Percentiles rank a stretch among this genome's conserved stretches.
Evolutionary conservation across 2,797 vertebrate species (phyloP).

Genomic region (Caiman crocodilus): DNA sequence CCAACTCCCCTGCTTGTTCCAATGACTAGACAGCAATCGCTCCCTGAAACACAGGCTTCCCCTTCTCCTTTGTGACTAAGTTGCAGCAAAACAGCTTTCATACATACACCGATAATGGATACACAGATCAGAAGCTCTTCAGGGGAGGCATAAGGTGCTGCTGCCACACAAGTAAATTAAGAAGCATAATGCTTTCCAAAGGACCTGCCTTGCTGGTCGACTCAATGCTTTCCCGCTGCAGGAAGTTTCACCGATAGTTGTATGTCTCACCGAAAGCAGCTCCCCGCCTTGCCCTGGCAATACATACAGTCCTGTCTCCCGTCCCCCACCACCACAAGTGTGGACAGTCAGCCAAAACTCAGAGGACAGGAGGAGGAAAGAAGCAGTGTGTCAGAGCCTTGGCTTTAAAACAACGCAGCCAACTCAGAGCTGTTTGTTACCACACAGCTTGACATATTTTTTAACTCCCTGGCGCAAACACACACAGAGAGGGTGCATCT

Average conservation of each 20-base stretch:
- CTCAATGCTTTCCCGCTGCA: background rate
- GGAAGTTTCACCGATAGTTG: background rate
- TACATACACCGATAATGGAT: background rate
- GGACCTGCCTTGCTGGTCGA: background rate
- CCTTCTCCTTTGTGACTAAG: background rate
- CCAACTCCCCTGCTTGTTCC: background rate
- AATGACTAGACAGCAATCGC: background rate
- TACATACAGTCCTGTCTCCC: background rate
- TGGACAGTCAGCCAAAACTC: background rate
- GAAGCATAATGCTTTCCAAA: background rate
- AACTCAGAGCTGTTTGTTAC: background rate
- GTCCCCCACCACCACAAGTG: background rate
- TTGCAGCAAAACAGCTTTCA: background rate
- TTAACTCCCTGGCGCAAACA: background rate
- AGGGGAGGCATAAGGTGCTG: too few species aligned
- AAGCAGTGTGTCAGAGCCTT: background rate
- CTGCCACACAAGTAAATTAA: background rate
- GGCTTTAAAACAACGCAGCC: background rate
- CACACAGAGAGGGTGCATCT: background rate
- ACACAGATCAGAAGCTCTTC: background rate
- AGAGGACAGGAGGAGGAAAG: background rate
- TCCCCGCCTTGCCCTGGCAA: background rate
- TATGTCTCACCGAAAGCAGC: background rate
- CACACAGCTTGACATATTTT: background rate
- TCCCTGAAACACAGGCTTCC: background rate